Evolutionary conservation across 2,797 vertebrate species (phyloP).

Genomic region (Enteromius radiatus): DNA sequence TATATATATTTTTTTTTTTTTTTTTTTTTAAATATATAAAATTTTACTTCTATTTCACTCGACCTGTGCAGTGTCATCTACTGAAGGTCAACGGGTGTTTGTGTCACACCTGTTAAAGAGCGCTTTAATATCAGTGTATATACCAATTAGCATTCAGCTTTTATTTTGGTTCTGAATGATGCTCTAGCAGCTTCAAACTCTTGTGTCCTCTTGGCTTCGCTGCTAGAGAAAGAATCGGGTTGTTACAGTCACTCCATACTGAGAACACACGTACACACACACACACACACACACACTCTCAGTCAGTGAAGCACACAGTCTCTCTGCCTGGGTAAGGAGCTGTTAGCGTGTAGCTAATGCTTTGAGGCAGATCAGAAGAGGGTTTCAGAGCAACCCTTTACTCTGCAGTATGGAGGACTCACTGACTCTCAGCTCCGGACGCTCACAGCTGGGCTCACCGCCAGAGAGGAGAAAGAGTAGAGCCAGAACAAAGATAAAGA

Average conservation of each 20-base stretch:
- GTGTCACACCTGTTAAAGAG: background rate
- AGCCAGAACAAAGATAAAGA: slow-evolving; percentile 41
- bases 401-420: slow-evolving; percentile 61
- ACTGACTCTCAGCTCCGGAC: slow-evolving; percentile 18
- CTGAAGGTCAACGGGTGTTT: background rate
- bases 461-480: slow-evolving; percentile 47
- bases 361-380: slow-evolving; percentile 75
- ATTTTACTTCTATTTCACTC: background rate
- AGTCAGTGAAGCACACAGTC: slow-evolving; percentile 28
- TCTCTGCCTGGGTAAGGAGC: slow-evolving; percentile 51
- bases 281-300: background rate
- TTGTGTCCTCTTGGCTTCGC: slow-evolving; percentile 7
- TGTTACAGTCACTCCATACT: slow-evolving; percentile 42
- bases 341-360: slow-evolving; percentile 78
- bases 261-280: background rate
- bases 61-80: background rate
- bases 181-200: slow-evolving; percentile 18
- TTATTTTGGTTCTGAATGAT: background rate
- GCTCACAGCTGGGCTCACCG: slow-evolving; percentile 27
- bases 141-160: background rate
- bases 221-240: background rate
- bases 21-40: too few species aligned
- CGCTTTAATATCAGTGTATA: background rate
- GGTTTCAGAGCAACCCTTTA: slow-evolving; percentile 72
- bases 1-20: too few species aligned